A percentile compares a stretch with the other conserved stretches of the same genome.
These are phyloP conservation scores for Vultur gryphus DNA, from an alignment of 2,797 vertebrate species.

Conservation along the genomic window DNA sequence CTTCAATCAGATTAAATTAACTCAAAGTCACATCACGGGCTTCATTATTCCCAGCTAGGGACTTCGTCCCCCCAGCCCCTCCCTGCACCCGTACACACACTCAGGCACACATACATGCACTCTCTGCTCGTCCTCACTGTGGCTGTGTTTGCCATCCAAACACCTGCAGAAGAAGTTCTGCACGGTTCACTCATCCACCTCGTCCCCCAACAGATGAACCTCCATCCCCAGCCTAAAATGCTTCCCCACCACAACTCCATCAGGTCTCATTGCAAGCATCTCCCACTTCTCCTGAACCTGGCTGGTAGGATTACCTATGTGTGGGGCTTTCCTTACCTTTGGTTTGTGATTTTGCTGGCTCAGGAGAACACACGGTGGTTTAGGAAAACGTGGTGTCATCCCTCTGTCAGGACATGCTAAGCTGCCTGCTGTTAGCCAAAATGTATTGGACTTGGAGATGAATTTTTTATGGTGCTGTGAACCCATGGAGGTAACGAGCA, in stretches of 20 bases:
- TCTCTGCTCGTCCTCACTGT: neutral
- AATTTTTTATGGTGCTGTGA: neutral
- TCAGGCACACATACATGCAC: neutral
- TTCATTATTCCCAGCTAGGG: neutral
- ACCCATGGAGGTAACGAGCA: neutral
- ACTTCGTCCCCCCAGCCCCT: neutral
- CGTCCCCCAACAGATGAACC: neutral
- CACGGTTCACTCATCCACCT: neutral
- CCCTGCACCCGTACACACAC: neutral
- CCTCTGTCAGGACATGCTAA: neutral
- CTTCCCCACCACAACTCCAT: neutral
- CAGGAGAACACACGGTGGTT: neutral
- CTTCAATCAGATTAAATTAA: conserved; percentile 75
- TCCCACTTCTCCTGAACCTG: neutral
- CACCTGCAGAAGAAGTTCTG: neutral
- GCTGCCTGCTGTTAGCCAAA: neutral
- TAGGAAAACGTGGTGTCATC: neutral
- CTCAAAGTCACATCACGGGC: conserved; percentile 60
- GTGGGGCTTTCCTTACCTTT: neutral
- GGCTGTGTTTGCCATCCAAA: neutral
- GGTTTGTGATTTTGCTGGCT: neutral
- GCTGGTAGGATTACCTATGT: neutral
- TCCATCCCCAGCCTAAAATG: neutral
- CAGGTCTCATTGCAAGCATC: neutral
- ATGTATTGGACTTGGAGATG: neutral